Conservation (phyloP, 2,797 vertebrate genomes). For the Leptoclinus maculatus region DNA sequence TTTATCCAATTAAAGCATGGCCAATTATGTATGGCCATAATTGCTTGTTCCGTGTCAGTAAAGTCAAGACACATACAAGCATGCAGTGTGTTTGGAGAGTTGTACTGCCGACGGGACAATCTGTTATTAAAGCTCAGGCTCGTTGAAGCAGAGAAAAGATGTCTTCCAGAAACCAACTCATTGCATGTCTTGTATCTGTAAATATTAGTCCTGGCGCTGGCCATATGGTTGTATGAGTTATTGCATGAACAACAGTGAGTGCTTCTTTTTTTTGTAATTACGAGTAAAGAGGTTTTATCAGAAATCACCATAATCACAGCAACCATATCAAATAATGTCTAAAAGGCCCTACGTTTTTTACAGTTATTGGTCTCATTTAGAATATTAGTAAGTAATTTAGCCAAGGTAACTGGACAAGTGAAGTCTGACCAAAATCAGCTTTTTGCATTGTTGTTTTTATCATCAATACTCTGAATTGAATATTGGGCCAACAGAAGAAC, state of each 20-base stretch:
- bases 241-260: neutral
- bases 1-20: constrained; percentile 49
- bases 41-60: constrained; percentile 39
- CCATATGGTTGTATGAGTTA: constrained; percentile 6
- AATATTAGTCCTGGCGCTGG: constrained; percentile 61
- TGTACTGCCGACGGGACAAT: constrained; percentile 56
- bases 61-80: constrained; percentile 27
- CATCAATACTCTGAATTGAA: no score
- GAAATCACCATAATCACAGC: no score
- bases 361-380: neutral
- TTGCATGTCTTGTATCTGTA: constrained; percentile 53
- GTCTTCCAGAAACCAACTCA: constrained; percentile 53
- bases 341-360: neutral
- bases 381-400: neutral
- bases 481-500: no score
- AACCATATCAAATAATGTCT: neutral
- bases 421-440: neutral
- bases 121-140: constrained; percentile 64
- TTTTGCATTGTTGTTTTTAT: no score
- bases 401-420: neutral
- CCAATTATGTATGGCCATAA: constrained; percentile 50
- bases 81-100: constrained; percentile 40
- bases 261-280: neutral
- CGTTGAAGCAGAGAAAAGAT: constrained; percentile 56
- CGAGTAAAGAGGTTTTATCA: no score